These are phyloP conservation scores for Oscheius sp. DNA, from an alignment of 2,888 invertebrate species.

Conservation along the genomic window DNA sequence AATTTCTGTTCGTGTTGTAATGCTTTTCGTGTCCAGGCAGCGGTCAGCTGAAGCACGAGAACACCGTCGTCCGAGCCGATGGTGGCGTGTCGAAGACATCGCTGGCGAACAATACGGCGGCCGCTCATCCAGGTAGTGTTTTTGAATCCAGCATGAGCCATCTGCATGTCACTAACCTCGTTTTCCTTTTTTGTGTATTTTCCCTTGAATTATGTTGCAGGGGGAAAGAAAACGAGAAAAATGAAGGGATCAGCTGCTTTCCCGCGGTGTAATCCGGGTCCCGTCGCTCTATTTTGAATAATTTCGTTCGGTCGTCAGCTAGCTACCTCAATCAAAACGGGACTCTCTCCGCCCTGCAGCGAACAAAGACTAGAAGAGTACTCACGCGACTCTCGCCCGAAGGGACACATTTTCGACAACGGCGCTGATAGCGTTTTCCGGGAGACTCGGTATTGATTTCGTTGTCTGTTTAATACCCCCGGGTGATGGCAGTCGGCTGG, in stretches of 20 bases:
- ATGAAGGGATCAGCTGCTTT: slow-evolving; percentile 1
- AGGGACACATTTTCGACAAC: slow-evolving; percentile 1
- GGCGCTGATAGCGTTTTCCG: slow-evolving; percentile 15
- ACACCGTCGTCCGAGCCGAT: slow-evolving; percentile 70
- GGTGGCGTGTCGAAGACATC: slow-evolving; percentile 34
- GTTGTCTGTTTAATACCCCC: slow-evolving; percentile 16
- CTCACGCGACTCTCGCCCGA: background rate
- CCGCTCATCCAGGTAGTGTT: slow-evolving; percentile 27
- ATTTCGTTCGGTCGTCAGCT: background rate
- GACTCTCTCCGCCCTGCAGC: background rate
- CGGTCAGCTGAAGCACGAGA: slow-evolving; percentile 70
- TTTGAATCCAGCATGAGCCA: background rate
- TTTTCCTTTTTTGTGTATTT: background rate
- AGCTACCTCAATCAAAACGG: background rate
- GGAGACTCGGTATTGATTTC: slow-evolving; percentile 3
- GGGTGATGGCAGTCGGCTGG: slow-evolving; percentile 28
- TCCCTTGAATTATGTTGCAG: background rate
- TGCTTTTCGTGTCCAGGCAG: slow-evolving; percentile 39
- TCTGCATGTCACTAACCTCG: background rate
- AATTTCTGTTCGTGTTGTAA: slow-evolving; percentile 12
- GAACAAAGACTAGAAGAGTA: background rate
- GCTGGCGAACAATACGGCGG: background rate
- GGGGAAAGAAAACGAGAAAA: background rate
- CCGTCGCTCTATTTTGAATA: slow-evolving; percentile 9
- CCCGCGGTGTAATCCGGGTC: background rate